Evolutionary conservation across 1,140 invertebrate species (phyloP).

Genomic region (Parapsyche elsis): DNA sequence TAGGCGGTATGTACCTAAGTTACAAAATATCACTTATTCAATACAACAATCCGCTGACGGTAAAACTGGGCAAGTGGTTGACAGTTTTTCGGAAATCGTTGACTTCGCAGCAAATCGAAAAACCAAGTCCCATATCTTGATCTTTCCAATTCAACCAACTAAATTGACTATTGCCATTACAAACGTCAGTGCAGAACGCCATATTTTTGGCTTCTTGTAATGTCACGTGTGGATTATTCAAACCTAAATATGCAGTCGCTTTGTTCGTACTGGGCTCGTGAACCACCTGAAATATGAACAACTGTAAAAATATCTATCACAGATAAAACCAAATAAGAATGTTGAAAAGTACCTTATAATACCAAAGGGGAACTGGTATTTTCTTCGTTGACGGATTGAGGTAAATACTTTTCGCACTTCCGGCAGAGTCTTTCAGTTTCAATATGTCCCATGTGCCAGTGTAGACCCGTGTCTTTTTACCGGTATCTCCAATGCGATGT

Average conservation of each 20-base stretch:
- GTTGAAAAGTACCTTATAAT: conserved; percentile 61
- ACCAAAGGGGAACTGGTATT: conserved; percentile 63
- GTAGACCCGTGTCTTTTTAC: conserved; percentile 61
- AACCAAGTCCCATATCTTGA: conserved; percentile 68
- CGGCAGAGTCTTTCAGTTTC: conserved; percentile 59
- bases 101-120: conserved; percentile 75
- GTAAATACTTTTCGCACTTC: conserved; percentile 59
- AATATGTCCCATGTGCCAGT: conserved; percentile 63
- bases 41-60: conserved; percentile 58
- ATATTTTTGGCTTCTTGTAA: conserved; percentile 60
- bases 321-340: conserved; percentile 15
- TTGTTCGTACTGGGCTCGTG: conserved; percentile 66
- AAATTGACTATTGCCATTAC: conserved; percentile 67
- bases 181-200: conserved; percentile 70
- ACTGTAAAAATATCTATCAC: conserved; percentile 19
- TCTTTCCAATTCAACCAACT: conserved; percentile 66
- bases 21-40: conserved; percentile 51
- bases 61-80: conserved; percentile 63
- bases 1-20: no score
- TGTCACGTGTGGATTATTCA: conserved; percentile 74
- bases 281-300: conserved; percentile 63
- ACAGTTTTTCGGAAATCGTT: conserved; percentile 70
- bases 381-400: conserved; percentile 57
- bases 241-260: conserved; percentile 71
- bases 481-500: conserved; percentile 59